A percentile compares a stretch with the other conserved stretches of the same genome.
Evolutionary conservation across 2,888 invertebrate species (phyloP).

Genomic region (Lagria hirta): DNA sequence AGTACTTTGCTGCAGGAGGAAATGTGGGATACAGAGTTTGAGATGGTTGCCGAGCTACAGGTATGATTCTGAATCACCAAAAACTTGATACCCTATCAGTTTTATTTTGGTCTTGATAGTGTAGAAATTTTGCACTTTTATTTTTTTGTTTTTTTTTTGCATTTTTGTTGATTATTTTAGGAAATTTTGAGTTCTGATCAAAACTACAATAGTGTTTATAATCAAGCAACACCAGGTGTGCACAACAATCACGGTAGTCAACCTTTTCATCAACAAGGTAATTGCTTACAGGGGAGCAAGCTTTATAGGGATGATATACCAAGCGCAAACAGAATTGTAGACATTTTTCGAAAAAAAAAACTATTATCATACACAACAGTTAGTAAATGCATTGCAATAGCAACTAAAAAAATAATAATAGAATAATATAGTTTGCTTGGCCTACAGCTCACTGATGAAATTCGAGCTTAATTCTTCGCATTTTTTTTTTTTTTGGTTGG

Average conservation of each 20-base stretch:
- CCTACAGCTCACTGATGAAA: no score
- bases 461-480: no score
- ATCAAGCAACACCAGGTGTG: constrained; percentile 85
- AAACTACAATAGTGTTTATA: constrained; percentile 90
- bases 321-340: no score
- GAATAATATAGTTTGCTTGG: no score
- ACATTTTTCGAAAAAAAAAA: no score
- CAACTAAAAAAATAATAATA: no score
- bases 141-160: constrained; percentile 51
- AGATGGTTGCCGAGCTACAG: constrained; percentile 87
- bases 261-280: constrained; percentile 86
- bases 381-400: no score
- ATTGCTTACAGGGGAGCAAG: no score
- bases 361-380: no score
- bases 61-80: constrained; percentile 54
- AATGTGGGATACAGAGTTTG: constrained; percentile 85
- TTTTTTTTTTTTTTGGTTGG: no score
- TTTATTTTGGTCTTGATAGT: constrained; percentile 8
- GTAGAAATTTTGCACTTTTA: constrained; percentile 41
- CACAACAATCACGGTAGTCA: constrained; percentile 78
- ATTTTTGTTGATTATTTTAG: constrained; percentile 59
- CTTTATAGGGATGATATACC: no score
- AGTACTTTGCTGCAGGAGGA: constrained; percentile 93
- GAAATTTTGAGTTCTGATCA: constrained; percentile 91
- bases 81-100: no score